Evolutionary conservation across 2,888 invertebrate species (phyloP), one percentile per base, ranked within the genome.

Genomic region (Zootermopsis nevadensis): DNA sequence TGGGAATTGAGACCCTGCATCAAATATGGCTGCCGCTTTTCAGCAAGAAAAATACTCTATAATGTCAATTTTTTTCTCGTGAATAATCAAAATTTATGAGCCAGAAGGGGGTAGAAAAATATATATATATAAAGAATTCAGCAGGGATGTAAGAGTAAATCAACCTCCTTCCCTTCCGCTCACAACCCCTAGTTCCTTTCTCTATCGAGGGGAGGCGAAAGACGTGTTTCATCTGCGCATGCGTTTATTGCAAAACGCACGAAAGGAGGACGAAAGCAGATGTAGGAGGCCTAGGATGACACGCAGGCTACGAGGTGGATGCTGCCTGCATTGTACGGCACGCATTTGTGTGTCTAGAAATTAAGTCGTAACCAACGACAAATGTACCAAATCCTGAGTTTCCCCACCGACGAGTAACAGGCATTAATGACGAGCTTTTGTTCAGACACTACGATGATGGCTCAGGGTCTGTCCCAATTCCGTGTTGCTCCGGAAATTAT

Each of bases 61-160:
- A 69, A 82, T 84, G 84, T 82, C 84, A 82, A 84, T 82, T 84
- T 84, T 83, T 82, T 84, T 82, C 84, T 79, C 82, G 82, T 84
- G 83, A 84, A 84, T 84, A 84, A 84, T 84, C 84, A 84, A 84
- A 84, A 84, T 84, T 83, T 84, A 84, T 84, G 84, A 84, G 83
- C 66, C 79, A 66, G 66, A 79, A 86, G 81, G 67, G 80, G 53
- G 72, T 53, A 76, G 80, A 38, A 76, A 77, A 60, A 79, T 77
- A 38, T 83, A 84, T 81, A 84, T 81, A 83, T 83, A 84, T 83
- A 83, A 84, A 83, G 84, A 82, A 84, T 84, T 84, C 84, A 82
- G 80, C 72, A 69, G 84, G 84, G 84, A 84, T 35, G 31, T 35
- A 76, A 24, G 82, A 82, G 84, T 84, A 84, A 84, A 84, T 84